Base-by-base conservation (phyloP, 2,797 vertebrate genomes). In the Siniperca obscura region DNA sequence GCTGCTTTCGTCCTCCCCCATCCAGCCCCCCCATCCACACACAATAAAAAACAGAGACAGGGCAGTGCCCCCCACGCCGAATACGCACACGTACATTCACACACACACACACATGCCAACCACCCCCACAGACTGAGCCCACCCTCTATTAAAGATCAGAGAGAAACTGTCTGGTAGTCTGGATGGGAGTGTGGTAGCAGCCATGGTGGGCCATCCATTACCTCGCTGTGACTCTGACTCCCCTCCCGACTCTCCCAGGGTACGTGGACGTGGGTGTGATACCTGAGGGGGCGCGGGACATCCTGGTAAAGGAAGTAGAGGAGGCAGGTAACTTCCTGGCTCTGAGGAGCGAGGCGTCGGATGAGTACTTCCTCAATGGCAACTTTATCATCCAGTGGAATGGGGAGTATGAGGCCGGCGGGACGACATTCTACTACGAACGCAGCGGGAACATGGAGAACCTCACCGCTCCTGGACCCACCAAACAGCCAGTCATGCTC, bases 331-430 rank as follows among this genome's bases (percentile, higher is more conserved):
- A 99, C 93, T 99, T 99, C 92, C 96, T 99, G 91, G 98, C 96
- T 22, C 92, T 99, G 61, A 94, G 96, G 87, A 96, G 96, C 70
- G 93, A 95, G 86, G 92, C 95, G 69, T 95, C 97, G 1, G 96
- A 97, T 74, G 96, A 97, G 59, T 98, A 99, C 84, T 98, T 97
- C 84, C 96, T 99, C 80, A 99, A 99, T 34, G 98, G 98, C 72
- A 97, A 97, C 81, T 99, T 95, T 91, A 98, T 99, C 89, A 99
- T 99, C 94, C 98, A 99, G 84, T 99, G 98, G 98, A 99, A 97
- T 7, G 98, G 98, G 19, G 97, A 99, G 93, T 99, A 99, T 69
- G 95, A 96, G 87, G 95, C 98, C 11, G 98, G 97, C 0, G 98
- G 97, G 70, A 97, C 97, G 0, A 77, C 95, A 44, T 99, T 99